Percentiles rank a stretch among this genome's conserved stretches.
Conservation (phyloP, 2,113 vertebrate genomes). For the Mastomys coucha region DNA sequence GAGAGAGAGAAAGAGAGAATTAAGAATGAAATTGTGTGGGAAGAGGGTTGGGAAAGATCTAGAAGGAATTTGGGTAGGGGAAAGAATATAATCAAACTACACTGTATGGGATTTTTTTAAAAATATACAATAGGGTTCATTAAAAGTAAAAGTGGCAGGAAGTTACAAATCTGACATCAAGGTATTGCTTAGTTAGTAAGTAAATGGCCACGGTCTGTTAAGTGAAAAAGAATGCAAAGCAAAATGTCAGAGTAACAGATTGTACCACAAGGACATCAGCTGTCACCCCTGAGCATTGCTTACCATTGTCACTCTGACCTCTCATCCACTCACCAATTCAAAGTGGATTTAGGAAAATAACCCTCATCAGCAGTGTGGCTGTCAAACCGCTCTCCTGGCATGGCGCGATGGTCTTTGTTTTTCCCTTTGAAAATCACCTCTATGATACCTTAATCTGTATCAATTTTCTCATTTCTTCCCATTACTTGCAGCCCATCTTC, state of each 20-base stretch:
- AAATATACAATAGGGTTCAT: not conserved
- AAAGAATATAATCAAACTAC: not conserved
- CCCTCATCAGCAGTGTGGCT: constrained; percentile 29
- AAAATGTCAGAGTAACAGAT: constrained; percentile 29
- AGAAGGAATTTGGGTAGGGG: not conserved
- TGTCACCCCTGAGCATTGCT: not conserved
- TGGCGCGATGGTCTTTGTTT: constrained; percentile 33
- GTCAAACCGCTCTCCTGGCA: constrained; percentile 18
- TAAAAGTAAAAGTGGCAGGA: not conserved
- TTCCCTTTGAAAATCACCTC: constrained; percentile 42
- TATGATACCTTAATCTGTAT: constrained; percentile 40
- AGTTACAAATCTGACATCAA: not conserved
- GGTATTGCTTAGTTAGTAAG: constrained; percentile 19
- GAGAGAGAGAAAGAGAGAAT: not conserved
- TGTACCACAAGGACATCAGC: not conserved
- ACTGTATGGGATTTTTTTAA: not conserved
- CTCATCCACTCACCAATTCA: constrained; percentile 39
- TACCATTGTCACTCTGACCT: constrained; percentile 65
- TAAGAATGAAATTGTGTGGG: not conserved
- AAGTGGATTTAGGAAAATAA: constrained; percentile 69
- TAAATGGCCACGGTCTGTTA: constrained; percentile 7
- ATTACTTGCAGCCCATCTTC: constrained; percentile 38
- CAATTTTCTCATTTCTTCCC: constrained; percentile 58
- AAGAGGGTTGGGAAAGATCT: not conserved
- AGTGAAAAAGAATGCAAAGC: constrained; percentile 37